Evolutionary conservation across 2,888 invertebrate species (phyloP).

Genomic region (Cybosia mesomella): DNA sequence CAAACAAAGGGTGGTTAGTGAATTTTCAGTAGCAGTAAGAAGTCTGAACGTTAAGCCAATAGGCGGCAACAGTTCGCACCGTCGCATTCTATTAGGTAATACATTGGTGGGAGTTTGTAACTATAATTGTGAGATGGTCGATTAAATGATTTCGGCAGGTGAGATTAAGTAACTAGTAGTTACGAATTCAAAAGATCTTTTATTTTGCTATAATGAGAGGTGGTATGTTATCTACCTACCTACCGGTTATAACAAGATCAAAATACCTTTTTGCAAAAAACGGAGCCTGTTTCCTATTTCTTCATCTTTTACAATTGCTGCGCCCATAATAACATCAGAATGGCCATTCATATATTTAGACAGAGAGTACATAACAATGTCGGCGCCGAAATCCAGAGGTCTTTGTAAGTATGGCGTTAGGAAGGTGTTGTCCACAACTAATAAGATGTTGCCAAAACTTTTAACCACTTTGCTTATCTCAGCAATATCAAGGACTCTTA

Average conservation of each 20-base stretch:
- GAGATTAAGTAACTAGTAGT: too few species aligned
- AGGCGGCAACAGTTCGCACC: too few species aligned
- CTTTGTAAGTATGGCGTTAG: conserved; percentile 96
- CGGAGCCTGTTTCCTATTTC: conserved; percentile 90
- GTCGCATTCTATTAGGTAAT: too few species aligned
- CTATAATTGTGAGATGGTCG: too few species aligned
- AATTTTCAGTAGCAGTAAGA: too few species aligned
- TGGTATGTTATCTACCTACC: too few species aligned
- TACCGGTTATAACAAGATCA: neutral
- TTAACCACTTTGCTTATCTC: conserved; percentile 88
- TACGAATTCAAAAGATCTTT: too few species aligned
- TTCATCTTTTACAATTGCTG: conserved; percentile 91
- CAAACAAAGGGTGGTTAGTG: too few species aligned
- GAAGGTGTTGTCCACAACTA: conserved; percentile 73
- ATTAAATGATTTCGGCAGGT: too few species aligned
- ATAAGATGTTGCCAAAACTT: conserved; percentile 54
- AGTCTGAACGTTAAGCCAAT: too few species aligned
- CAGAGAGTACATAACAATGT: conserved; percentile 95
- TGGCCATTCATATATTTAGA: conserved; percentile 99
- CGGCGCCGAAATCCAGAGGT: conserved; percentile 96
- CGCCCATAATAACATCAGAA: conserved; percentile 98
- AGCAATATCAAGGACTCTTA: conserved; percentile 95
- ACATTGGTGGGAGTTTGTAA: too few species aligned
- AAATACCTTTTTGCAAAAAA: conserved; percentile 94
- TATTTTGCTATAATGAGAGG: too few species aligned